phyloP scores from a whole-genome alignment of 2,113 vertebrate genomes.

The Tachuris rubrigastra region DNA sequence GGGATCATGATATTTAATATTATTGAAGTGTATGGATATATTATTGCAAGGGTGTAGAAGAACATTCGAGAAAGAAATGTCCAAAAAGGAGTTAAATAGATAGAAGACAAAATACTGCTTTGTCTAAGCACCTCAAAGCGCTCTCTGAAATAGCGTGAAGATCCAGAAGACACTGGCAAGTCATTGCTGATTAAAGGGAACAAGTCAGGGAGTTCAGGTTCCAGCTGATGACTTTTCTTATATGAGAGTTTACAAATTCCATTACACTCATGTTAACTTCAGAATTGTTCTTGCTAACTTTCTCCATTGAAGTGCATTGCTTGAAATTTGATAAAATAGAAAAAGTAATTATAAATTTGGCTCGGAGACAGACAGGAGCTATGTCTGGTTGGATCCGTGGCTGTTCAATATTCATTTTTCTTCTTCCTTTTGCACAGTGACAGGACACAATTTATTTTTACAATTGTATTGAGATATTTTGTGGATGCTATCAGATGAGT shows the following conservation, averaged over 20 bases:
- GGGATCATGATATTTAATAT: not conserved
- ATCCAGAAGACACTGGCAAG: not conserved
- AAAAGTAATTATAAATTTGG: slow-evolving; percentile 54
- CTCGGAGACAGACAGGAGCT: not conserved
- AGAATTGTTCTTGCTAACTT: slow-evolving; percentile 2
- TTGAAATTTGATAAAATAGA: slow-evolving; percentile 26
- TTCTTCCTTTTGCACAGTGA: not conserved
- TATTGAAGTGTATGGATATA: not conserved
- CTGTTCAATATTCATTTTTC: slow-evolving; percentile 38
- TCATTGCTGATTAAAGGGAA: not conserved
- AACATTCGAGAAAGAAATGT: not conserved
- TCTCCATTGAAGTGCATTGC: not conserved
- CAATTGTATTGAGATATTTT: not conserved
- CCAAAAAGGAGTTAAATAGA: not conserved
- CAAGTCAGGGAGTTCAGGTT: not conserved
- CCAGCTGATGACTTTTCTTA: slow-evolving; percentile 6
- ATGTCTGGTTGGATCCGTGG: not conserved
- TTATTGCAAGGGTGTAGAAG: not conserved
- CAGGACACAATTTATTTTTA: slow-evolving; percentile 9
- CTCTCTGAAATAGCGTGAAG: not conserved
- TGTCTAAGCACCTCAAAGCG: not conserved
- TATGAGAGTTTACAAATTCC: not conserved
- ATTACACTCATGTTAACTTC: not conserved
- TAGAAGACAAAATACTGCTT: not conserved
- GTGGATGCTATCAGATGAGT: not conserved